Evolutionary conservation across 1,140 invertebrate species (phyloP).

Genomic region (Lethrus apterus): DNA sequence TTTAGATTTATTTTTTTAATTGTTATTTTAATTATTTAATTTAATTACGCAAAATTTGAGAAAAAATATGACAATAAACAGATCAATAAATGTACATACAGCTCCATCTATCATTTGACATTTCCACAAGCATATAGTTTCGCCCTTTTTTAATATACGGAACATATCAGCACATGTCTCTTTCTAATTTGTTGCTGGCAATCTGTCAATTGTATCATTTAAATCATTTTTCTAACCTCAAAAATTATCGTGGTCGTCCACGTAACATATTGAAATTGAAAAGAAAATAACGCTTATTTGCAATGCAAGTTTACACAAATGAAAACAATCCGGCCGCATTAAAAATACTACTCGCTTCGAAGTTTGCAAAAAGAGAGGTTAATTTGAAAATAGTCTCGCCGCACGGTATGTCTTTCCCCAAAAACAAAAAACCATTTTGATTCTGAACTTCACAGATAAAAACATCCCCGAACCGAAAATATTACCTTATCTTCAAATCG

Average conservation of each 20-base stretch:
- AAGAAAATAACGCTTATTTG: neutral
- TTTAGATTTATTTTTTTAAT: neutral
- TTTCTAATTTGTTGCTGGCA: neutral
- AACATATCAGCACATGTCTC: neutral
- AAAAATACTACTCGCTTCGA: constrained; percentile 59
- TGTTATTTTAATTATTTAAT: neutral
- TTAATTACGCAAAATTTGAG: neutral
- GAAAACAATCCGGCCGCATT: constrained; percentile 63
- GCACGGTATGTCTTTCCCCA: constrained; percentile 44
- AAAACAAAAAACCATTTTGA: constrained; percentile 11
- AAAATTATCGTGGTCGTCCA: neutral
- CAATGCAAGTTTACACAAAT: constrained; percentile 61
- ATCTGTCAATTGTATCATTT: neutral
- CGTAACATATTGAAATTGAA: constrained; percentile 2
- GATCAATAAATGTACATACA: too few relatives aligned
- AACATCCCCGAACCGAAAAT: constrained; percentile 35
- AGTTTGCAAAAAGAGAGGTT: constrained; percentile 50
- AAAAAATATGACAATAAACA: too few relatives aligned
- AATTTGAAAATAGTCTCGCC: constrained; percentile 47
- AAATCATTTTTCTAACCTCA: neutral
- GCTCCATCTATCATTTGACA: too few relatives aligned
- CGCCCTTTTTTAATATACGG: neutral
- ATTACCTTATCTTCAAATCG: constrained; percentile 46
- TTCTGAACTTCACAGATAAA: constrained; percentile 28
- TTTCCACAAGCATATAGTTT: too few relatives aligned